Evolutionary conservation across 2,113 vertebrate species (phyloP), one percentile per base, ranked within the genome.

Genomic region (Syngnathus typhle): DNA sequence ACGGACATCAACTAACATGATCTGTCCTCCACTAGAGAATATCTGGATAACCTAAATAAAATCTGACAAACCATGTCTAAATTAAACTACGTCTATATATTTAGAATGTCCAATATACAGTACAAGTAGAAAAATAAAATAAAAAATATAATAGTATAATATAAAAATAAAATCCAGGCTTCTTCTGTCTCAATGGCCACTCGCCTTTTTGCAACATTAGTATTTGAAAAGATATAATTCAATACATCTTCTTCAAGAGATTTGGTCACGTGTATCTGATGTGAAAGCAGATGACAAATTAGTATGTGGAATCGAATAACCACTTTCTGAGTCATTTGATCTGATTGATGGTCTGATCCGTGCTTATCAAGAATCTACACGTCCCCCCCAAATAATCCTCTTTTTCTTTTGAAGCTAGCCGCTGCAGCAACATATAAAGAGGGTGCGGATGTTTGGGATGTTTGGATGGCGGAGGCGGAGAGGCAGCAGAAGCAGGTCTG

Each of bases 401-500:
- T 36, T 58, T 62, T 62, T 5, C 41, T 7, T 44, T 21, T 44
- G 18, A 66, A 59, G 73, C 69, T 60, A 7, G 65, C 54, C 60
- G 64, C 49, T 18, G 23, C 27, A 55, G 70, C 36, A 58, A 58
- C 55, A 16, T 36, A 52, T 41, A 37, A 63, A 62, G 65, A 32
- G 52, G 27, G 60, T 58, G 55, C 55, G 13, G 55, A 56, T 56
- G 13, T 55, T 55, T 55, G 39, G 59, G 38, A 61, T 61, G 37
- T 62, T 62, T 62, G 21, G n/a, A 79, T 60, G 44, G 70, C 23
- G 43, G 44, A 69, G 47, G 59, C 58, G 52, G 37, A 6, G 54
- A 69, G 70, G 51, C 19, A 43, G 64, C 54, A 58, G 74, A 73
- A 71, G 61, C 0, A 27, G 23, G 38, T 80, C 72, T 85, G 76